Base-by-base conservation (phyloP, 2,113 vertebrate species). In the Sander vitreus region DNA sequence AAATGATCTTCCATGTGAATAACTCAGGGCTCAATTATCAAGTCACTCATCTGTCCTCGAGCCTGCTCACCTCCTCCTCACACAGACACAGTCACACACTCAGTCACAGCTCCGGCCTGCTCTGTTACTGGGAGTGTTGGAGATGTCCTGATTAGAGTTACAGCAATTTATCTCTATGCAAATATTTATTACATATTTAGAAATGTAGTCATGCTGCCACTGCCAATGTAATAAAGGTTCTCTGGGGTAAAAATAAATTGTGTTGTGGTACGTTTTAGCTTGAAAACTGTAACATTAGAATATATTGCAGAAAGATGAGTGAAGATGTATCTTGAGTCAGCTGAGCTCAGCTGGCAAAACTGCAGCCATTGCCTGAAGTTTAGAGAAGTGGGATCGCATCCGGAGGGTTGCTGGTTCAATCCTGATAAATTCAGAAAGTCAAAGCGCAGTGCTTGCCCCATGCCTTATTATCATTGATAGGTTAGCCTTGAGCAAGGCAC, bases 1-100 rank as follows among this genome's bases (percentile, higher is more conserved):
- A 84, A 85, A 74, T 30, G 36, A 73, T 84, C 81, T 78, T 54
- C 86, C 76, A 68, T 82, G 78, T 81, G 83, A 86, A 88, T 76
- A 73, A 80, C 77, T 87, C 70, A 36, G 1, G 59, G 81, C 83
- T 86, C 83, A 85, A 78, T 88, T 83, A 73, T 82, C 62, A 39
- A 57, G 63, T 81, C 85, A 51, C 73, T 91, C 68, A 47, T 57
- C 77, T 69, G 67, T 55, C 4, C 64, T 50, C 23, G 23, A 55
- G 64, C 3, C 48, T 0, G 64, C 71, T 39, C 67, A 71, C 70
- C 71, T 59, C 59, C 59, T 62, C 69, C 39, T 58, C 77, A 55
- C 50, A n/a, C 48, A 13, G 16, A 9, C 25, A 27, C 39, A 3
- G n/a, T 5, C 54, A 30, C 30, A 30, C 30, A 13, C 39, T 21